Percentiles rank a stretch among this genome's conserved stretches.
Evolutionary conservation across 2,888 invertebrate genomes (phyloP).

Genomic region (Pyrocoelia pectoralis): DNA sequence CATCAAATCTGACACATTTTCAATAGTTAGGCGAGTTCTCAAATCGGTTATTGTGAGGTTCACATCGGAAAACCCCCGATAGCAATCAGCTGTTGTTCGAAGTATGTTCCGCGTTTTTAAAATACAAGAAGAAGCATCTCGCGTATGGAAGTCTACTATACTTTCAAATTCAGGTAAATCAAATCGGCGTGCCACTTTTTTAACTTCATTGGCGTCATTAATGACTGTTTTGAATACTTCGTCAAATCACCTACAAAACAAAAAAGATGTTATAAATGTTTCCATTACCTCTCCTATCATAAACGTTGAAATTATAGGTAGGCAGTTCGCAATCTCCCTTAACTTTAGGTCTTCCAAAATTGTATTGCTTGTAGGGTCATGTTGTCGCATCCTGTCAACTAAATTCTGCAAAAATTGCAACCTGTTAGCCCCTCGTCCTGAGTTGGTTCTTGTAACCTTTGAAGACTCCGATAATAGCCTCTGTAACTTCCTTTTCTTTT

Average conservation of each 20-base stretch:
- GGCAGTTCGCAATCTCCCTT: too few species aligned
- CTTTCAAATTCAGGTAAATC: neutral
- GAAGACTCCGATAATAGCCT: too few species aligned
- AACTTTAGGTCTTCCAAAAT: too few species aligned
- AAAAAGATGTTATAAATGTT: neutral
- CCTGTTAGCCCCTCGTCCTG: neutral
- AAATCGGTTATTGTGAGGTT: slow-evolving; percentile 1
- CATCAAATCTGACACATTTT: slow-evolving; percentile 3
- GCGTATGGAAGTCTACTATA: neutral
- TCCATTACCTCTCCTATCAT: too few species aligned
- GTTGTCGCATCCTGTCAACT: too few species aligned
- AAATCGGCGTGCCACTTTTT: neutral
- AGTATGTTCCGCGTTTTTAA: neutral
- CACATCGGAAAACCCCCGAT: neutral
- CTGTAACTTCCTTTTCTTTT: too few species aligned
- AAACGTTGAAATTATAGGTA: too few species aligned
- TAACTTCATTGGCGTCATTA: neutral
- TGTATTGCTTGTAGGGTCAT: too few species aligned
- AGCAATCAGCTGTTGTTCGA: neutral
- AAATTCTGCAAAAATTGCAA: slow-evolving; percentile 1
- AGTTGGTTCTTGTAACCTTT: neutral
- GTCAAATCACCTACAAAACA: neutral
- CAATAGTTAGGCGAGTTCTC: neutral
- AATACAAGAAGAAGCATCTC: neutral
- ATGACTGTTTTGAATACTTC: neutral